Base-by-base conservation (phyloP, 1,140 invertebrate genomes). In the Drosophila sturtevanti region DNA sequence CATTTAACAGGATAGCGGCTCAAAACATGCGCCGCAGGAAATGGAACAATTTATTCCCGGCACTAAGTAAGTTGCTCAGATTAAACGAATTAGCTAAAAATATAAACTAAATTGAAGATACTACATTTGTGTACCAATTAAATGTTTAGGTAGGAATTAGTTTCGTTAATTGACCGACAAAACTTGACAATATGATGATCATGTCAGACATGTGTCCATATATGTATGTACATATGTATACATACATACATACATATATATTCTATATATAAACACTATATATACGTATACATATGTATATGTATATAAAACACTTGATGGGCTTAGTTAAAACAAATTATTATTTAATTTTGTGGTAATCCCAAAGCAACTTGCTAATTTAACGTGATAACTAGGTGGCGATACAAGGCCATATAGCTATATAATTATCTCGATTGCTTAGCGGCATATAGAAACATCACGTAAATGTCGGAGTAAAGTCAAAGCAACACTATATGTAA, bases 41-140 rank as follows among this genome's bases (percentile, higher is more conserved):
- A 91, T 95, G 92, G 94, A 95, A 71, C 94, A 94, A 60, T 95
- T 95, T 73, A 86, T 95, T 27, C 94, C 95, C 18, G 92, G 93
- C 59, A 79, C 68, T 27, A 91, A 81, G 90, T 91, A 52, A 90
- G 90, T 91, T 14, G 41, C 41, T 52, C 27, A 5, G 24, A 24
- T 31, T 21, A 16, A 56, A 38, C 56, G 54, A 75, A 9, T 37
- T 44, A 27, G 71, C 71, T 74, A 74, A 74, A 74, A 67, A 74
- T 74, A 67, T 66, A 72, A 22, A 21, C 35, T 44, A 74, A 66
- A 74, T 74, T 73, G 70, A 54, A 31, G 54, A 24, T 58, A 58
- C 74, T 58, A 63, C 63, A 67, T 75, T 62, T 68, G 72, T 44
- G n/a, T 31, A 55, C 41, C 82, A 86, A 87, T 87, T 87, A 82